Base-by-base conservation (phyloP, 2,797 vertebrate species). In the Chelmon rostratus region DNA sequence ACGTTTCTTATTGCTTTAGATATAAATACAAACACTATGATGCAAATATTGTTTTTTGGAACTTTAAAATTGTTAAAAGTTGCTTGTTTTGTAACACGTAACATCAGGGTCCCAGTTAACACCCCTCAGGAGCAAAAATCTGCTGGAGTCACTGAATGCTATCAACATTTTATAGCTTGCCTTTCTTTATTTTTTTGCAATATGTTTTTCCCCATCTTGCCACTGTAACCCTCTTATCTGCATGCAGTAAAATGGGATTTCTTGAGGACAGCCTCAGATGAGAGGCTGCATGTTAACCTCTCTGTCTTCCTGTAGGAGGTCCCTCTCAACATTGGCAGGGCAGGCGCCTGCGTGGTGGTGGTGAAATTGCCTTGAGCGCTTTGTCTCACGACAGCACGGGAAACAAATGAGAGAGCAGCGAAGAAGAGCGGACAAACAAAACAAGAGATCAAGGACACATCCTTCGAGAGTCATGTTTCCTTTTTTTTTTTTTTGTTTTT, bases 271-370 rank as follows among this genome's bases (percentile, higher is more conserved):
- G 76, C 19, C 79, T 87, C 25, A 50, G 68, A 81, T 83, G 81
- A 84, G 70, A 84, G 44, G 31, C 86, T 88, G 86, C 47, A 28
- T 63, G 85, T 71, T 91, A 90, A 90, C 85, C 84, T 89, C 67
- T 92, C 67, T 91, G 73, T 89, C 83, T 90, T 89, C 53, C 57
- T 93, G 79, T 72, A 99, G 98, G 98, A 99, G 95, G 97, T 97
- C 84, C 96, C 96, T 78, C 96, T 99, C 81, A 99, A 99, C 89
- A 97, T 98, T 38, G 98, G 98, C 89, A 96, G 98, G 92, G 98
- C 97, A 37, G 98, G 98, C 57, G 96, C 97, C 16, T 98, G 98
- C 61, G 96, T 98, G 70, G 97, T 98, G n/a, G 96, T 98, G 67
- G 96, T 99, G 84, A 99, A 98, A 92, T 87, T 98, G 88, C 96